Base-by-base conservation (phyloP, 2,113 vertebrate species). In the Caretta caretta region DNA sequence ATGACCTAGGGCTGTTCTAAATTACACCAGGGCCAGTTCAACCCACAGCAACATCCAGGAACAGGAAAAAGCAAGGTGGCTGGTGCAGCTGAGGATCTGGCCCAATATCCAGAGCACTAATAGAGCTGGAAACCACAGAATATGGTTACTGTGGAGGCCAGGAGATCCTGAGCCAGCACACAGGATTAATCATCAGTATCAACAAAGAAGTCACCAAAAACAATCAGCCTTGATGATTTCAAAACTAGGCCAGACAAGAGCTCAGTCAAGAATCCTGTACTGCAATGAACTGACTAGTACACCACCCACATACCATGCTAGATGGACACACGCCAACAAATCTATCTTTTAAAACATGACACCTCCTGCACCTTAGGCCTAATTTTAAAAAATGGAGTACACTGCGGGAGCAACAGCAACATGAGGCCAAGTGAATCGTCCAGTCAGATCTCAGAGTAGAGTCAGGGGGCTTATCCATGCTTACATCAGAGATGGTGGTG, bases 381-480 rank as follows among this genome's bases (percentile, higher is more conserved):
- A 90, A 86, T 3, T 5, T 92, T 16, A 27, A 46, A 76, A 48
- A 91, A 29, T 46, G 87, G 5, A 88, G 42, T 2, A 2, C 29
- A 49, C 6, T 76, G 38, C 38, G 65, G 72, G 24, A 84, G 80
- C 69, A 22, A 5, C 2, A 3, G n/a, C 72, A 90, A 51, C 46
- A 79, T 12, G 80, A 95, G 89, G 19, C 19, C 25, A 38, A 16
- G 62, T 89, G 35, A 96, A 94, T 86, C 16, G 87, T 17, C n/a
- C 0, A 0, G 62, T 93, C 85, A 83, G 83, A 72, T 91, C 80
- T 48, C 93, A 94, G 91, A 46, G 54, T 22, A 91, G 89, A 85
- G 35, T 65, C 27, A 90, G 48, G 48, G 54, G 90, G 83, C 4
- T 69, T 35, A 95, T 84, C 56, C 0, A 0, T 1, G 1, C 5